Evolutionary conservation across 2,113 vertebrate genomes (phyloP).

Genomic region (Alexandromys fortis): DNA sequence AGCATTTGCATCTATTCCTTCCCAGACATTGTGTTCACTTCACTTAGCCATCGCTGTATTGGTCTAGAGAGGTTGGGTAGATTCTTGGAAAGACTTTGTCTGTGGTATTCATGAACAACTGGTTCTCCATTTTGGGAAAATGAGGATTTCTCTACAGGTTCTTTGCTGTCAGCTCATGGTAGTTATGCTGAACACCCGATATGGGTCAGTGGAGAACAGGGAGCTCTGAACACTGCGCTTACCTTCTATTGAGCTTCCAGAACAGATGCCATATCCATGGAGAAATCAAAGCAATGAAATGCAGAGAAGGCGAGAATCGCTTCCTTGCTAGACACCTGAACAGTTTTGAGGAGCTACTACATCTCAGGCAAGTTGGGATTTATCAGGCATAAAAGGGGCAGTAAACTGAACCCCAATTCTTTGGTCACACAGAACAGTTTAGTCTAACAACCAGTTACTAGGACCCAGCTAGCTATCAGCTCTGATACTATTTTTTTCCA

Average conservation of each 20-base stretch:
- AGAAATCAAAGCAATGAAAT: background rate
- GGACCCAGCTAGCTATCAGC: background rate
- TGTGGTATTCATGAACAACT: constrained; percentile 20
- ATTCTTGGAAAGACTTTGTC: background rate
- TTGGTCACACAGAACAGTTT: background rate
- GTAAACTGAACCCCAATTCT: background rate
- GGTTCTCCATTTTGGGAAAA: constrained; percentile 22
- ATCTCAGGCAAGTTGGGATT: background rate
- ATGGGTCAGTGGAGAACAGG: background rate
- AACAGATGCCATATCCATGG: background rate
- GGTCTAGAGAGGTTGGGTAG: background rate
- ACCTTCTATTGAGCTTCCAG: background rate
- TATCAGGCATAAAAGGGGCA: background rate
- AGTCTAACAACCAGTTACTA: background rate
- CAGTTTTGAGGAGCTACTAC: background rate
- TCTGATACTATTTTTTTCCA: constrained; percentile 17
- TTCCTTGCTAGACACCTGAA: background rate
- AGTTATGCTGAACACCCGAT: background rate
- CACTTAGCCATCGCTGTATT: background rate
- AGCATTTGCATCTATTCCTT: background rate
- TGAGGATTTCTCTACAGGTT: background rate
- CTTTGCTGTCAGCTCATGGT: constrained; percentile 4
- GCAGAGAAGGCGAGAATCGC: background rate
- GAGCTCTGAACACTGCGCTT: background rate
- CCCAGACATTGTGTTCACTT: background rate